Evolutionary conservation across 1,140 invertebrate genomes (phyloP).

Genomic region (Dendrolimus punctatus): DNA sequence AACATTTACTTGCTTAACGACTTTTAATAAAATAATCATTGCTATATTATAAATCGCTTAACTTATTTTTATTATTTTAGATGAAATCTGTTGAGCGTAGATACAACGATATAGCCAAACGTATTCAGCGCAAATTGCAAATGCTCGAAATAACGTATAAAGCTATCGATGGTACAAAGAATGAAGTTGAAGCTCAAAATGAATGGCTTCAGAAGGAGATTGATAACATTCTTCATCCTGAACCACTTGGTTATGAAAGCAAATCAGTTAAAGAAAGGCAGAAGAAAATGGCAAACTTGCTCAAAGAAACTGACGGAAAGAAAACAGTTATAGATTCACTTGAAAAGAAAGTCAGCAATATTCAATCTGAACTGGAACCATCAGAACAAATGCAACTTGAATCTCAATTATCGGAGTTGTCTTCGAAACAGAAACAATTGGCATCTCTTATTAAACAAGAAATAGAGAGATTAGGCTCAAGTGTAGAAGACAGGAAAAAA

Average conservation of each 20-base stretch:
- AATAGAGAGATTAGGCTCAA: slow-evolving; percentile 79
- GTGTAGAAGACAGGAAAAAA: slow-evolving; percentile 79
- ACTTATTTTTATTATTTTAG: slow-evolving; percentile 47
- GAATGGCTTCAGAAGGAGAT: slow-evolving; percentile 87
- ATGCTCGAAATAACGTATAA: slow-evolving; percentile 86
- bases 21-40: neutral
- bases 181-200: slow-evolving; percentile 82
- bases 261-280: slow-evolving; percentile 82
- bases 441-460: slow-evolving; percentile 80
- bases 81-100: slow-evolving; percentile 87
- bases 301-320: slow-evolving; percentile 90
- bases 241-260: slow-evolving; percentile 82
- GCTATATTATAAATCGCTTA: too few species aligned
- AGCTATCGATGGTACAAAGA: slow-evolving; percentile 82
- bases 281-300: slow-evolving; percentile 78
- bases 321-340: slow-evolving; percentile 86
- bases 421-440: slow-evolving; percentile 81
- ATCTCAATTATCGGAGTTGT: slow-evolving; percentile 76
- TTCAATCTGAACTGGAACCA: slow-evolving; percentile 89
- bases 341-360: slow-evolving; percentile 85
- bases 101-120: slow-evolving; percentile 86
- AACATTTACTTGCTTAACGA: neutral
- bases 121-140: slow-evolving; percentile 86
- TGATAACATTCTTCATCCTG: slow-evolving; percentile 76
- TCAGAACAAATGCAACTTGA: slow-evolving; percentile 83